Base-by-base conservation (phyloP, 1,140 invertebrate genomes). In the Lasaia peninsularis region DNA sequence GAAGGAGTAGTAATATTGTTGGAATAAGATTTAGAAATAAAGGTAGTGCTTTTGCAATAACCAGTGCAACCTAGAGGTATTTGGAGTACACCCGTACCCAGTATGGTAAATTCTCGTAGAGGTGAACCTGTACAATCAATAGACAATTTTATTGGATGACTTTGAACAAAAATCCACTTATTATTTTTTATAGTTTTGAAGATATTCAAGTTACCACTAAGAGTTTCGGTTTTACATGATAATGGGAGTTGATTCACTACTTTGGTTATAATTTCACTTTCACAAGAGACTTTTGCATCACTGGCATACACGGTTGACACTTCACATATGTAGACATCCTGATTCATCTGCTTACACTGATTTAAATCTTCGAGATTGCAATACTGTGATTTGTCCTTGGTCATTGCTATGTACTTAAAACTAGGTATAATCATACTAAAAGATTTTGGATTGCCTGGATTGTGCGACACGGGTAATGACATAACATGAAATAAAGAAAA, bases 81-180 rank as follows among this genome's bases (percentile, higher is more conserved):
- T 12, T 14, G 11, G 2, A 37, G 11, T 16, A 37, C 11, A 14
- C 35, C 35, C 12, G 35, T 37, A 14, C 35, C 35, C 8, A 7
- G 6, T 7, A 14, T 7, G 5, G n/a, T 6, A 14, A 0, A 14
- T 37, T 37, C 35, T 1, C 14, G 11, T 1, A 37, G 1, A 37
- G 12, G 8, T 0, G 2, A 14, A 7, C 14, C 14, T 7, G 8
- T 14, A 37, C 62, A 69, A 8, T 67, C 63, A 28, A 73, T 40
- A 7, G 52, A 60, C 8, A 73, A 2, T 37, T 60, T 69, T 18
- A 35, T 65, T 8, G 9, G 34, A 9, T 53, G 32, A 10, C 62
- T 62, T 53, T 73, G 64, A 28, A 69, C 40, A 60, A 31, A 72
- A 28, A 72, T 65, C 63, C 64, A 72, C 8, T 51, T 63, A 53